phyloP scores from a whole-genome alignment of 2,113 vertebrate genomes.

The Felis chaus region DNA sequence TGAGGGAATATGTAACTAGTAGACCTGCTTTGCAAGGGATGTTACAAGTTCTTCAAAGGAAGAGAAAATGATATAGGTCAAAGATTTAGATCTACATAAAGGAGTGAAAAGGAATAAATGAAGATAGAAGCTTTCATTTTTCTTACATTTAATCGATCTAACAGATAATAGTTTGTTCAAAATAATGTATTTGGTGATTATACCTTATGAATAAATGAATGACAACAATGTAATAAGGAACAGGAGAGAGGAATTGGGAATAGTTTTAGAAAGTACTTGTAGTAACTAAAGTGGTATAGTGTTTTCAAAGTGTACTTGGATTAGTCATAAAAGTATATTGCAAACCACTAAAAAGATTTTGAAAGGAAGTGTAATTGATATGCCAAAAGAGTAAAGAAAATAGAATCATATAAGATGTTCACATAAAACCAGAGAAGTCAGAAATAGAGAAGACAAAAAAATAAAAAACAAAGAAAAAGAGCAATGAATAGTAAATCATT shows the following conservation, averaged over 20 bases:
- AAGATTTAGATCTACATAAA: background rate
- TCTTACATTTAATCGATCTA: background rate
- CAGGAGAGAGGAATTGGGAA: background rate
- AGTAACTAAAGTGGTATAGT: background rate
- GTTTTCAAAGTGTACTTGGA: background rate
- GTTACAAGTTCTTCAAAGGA: background rate
- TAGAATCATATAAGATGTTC: background rate
- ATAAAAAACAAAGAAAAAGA: background rate
- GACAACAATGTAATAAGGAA: background rate
- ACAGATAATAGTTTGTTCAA: background rate
- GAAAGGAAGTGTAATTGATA: constrained; percentile 13
- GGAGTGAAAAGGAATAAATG: background rate
- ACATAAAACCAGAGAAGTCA: background rate
- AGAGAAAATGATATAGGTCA: background rate
- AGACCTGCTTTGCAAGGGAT: background rate
- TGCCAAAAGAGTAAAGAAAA: background rate
- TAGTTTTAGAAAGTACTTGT: background rate
- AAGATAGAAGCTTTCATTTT: background rate
- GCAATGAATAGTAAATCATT: background rate
- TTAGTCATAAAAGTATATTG: background rate
- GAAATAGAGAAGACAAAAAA: background rate
- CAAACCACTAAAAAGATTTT: constrained; percentile 17
- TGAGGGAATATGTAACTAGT: background rate
- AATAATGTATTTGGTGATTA: constrained; percentile 24
- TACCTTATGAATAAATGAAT: background rate